A percentile compares a stretch with the other conserved stretches of the same genome.
These are phyloP conservation scores for Synanthedon myopaeformis DNA, from an alignment of 2,888 invertebrate genomes.

Conservation along the genomic window DNA sequence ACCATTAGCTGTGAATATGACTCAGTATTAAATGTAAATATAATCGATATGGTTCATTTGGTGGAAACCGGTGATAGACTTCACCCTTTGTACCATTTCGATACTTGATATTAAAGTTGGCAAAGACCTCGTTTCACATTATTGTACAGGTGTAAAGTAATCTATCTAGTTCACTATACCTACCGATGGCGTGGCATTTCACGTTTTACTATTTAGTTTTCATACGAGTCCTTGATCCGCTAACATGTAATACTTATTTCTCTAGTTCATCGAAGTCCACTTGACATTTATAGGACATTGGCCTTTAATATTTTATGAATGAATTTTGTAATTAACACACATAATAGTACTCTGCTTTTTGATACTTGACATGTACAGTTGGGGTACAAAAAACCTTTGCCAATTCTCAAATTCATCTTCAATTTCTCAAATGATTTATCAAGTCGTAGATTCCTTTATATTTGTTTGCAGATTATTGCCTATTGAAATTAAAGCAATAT, in stretches of 20 bases:
- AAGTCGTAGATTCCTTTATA: no score
- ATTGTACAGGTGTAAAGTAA: slow-evolving; percentile 11
- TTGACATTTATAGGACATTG: not conserved
- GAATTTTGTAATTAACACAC: no score
- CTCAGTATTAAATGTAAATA: not conserved
- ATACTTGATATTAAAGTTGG: slow-evolving; percentile 5
- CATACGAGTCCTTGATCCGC: slow-evolving; percentile 23
- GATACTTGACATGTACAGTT: no score
- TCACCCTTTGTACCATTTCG: slow-evolving; percentile 5
- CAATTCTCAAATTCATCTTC: no score
- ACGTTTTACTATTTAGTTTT: slow-evolving; percentile 15
- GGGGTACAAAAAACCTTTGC: no score
- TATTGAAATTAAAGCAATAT: no score
- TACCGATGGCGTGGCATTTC: slow-evolving; percentile 28
- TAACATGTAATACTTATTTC: slow-evolving; percentile 6
- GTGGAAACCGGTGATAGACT: slow-evolving; percentile 8
- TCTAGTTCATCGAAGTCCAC: not conserved
- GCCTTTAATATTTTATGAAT: not conserved
- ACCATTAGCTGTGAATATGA: slow-evolving; percentile 6
- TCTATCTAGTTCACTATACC: slow-evolving; percentile 18
- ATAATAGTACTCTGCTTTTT: no score
- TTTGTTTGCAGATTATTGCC: no score
- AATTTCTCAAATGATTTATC: no score
- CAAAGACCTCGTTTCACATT: slow-evolving; percentile 8
- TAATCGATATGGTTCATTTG: slow-evolving; percentile 10